These are phyloP conservation scores for Caenorhabditis auriculariae DNA, from an alignment of 2,888 invertebrate genomes.

Conservation along the genomic window DNA sequence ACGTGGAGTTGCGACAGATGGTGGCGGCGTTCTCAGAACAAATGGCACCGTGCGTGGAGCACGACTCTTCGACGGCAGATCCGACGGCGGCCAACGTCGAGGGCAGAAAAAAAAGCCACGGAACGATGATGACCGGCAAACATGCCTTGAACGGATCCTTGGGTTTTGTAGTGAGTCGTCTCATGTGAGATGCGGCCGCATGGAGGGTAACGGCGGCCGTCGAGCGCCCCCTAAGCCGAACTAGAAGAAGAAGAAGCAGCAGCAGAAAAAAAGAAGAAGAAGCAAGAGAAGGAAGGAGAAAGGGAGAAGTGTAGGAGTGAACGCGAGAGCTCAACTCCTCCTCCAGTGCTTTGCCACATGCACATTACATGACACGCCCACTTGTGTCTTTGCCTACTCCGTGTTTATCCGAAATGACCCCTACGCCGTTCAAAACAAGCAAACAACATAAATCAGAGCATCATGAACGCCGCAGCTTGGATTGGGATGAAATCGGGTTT, in stretches of 20 bases:
- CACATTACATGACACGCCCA: too few relatives aligned
- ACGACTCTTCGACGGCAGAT: neutral
- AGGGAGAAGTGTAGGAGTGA: conserved; percentile 1
- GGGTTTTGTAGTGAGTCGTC: conserved; percentile 22
- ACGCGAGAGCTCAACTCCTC: too few relatives aligned
- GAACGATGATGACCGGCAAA: conserved; percentile 13
- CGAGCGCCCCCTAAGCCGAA: conserved; percentile 8
- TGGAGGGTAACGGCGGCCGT: too few relatives aligned
- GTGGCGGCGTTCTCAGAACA: conserved; percentile 59
- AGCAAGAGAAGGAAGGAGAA: neutral
- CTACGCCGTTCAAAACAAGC: too few relatives aligned
- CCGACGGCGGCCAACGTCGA: too few relatives aligned
- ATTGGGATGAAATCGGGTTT: too few relatives aligned
- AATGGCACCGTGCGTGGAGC: conserved; percentile 35
- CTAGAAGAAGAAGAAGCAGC: neutral
- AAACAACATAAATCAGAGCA: too few relatives aligned
- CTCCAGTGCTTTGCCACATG: too few relatives aligned
- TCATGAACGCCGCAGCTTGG: too few relatives aligned
- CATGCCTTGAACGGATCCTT: conserved; percentile 22
- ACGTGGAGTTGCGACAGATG: conserved; percentile 60
- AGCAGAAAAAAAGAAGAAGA: conserved; percentile 2
- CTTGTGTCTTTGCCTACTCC: too few relatives aligned
- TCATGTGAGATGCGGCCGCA: too few relatives aligned
- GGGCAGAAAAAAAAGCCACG: neutral
- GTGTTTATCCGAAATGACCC: too few relatives aligned